Evolutionary conservation across 1,140 invertebrate genomes (phyloP), one percentile per base, ranked within the genome.

Genomic region (Polyergus mexicanus): DNA sequence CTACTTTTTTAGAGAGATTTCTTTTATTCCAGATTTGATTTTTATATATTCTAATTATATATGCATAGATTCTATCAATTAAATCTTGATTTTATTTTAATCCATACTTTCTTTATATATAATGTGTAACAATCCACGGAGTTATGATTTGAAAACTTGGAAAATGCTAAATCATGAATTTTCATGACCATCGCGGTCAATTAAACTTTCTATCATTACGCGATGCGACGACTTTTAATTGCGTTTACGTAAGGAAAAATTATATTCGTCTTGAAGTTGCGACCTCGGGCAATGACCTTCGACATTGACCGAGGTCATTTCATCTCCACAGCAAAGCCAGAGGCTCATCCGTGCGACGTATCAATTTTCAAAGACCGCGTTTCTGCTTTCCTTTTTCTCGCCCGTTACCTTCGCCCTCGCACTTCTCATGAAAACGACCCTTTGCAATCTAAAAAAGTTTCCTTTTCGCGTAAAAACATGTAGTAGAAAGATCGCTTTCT

Each of bases 401-500:
- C 35, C 47, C 56, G 19, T 13, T 28, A 54, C 47, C n/a, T 8
- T 44, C 41, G 16, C 28, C 22, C 60, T 88, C 77, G 47, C 72
- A 86, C 84, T 81, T 81, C 86, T 54, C 44, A 51, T 65, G 56
- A 86, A 90, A 89, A 90, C 86, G 84, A 87, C 68, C 84, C 56
- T 68, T 72, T 72, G 78, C 77, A 54, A 69, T 83, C 22, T 85
- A 89, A 90, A 89, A 90, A 66, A 85, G 56, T 69, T 90, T 74
- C 86, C 89, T 16, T 56, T 66, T 68, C 63, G 83, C 62, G 83
- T 58, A 71, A 44, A 87, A 84, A 84, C 75, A 85, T 75, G 88
- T 84, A 58, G 74, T 69, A 72, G 60, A 56, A 86, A 85, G 84
- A 86, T 86, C 72, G 68, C 63, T 81, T 69, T 77, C 89, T 89